phyloP scores from a whole-genome alignment of 1,140 invertebrate genomes.

The Aricia agestis region DNA sequence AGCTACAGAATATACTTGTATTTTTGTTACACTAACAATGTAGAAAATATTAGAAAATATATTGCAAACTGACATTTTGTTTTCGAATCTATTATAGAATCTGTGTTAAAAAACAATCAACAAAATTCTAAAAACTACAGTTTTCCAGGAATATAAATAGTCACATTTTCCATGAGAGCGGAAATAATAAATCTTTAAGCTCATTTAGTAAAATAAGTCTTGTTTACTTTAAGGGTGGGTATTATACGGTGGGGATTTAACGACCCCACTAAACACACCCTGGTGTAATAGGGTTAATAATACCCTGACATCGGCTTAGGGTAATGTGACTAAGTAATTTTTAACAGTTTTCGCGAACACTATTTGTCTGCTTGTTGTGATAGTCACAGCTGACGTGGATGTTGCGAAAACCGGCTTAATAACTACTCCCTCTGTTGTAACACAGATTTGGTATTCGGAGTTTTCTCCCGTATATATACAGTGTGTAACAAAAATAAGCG shows the following conservation, averaged over 20 bases:
- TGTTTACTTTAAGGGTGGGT: conserved; percentile 8
- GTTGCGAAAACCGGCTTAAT: not conserved
- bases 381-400: not conserved
- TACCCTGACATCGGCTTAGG: conserved; percentile 8
- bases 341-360: conserved; percentile 5
- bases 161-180: too few relatives aligned
- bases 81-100: too few relatives aligned
- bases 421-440: too few relatives aligned
- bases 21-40: not conserved
- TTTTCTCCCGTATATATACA: too few relatives aligned
- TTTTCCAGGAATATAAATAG: too few relatives aligned
- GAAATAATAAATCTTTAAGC: too few relatives aligned
- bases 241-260: conserved; percentile 9
- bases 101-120: too few relatives aligned
- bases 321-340: conserved; percentile 11
- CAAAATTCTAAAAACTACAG: too few relatives aligned
- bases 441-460: too few relatives aligned
- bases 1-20: not conserved
- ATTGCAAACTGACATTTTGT: too few relatives aligned
- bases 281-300: conserved; percentile 10
- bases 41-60: not conserved
- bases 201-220: not conserved
- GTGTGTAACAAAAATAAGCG: too few relatives aligned
- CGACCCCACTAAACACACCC: conserved; percentile 2
- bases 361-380: not conserved